phyloP scores from a whole-genome alignment of 2,888 invertebrate genomes.

The Malthinus flaveolus region DNA sequence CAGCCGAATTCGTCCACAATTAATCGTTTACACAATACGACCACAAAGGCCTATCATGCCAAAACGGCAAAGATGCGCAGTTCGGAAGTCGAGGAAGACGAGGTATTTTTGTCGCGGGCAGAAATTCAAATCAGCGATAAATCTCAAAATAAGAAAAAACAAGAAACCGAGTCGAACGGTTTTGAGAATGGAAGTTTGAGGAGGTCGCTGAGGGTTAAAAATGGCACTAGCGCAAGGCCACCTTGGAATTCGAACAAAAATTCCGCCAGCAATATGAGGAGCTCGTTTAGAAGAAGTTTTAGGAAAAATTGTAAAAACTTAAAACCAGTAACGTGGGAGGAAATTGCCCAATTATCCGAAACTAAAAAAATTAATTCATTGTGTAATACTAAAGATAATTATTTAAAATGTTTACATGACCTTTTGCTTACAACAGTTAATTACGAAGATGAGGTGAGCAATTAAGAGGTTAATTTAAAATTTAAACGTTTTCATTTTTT shows the following conservation, averaged over 20 bases:
- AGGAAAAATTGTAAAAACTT: constrained; percentile 9
- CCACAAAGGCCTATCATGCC: constrained; percentile 63
- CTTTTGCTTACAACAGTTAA: constrained; percentile 1
- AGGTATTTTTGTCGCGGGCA: constrained; percentile 8
- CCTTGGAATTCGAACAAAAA: constrained; percentile 17
- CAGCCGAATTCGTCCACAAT: constrained; percentile 50
- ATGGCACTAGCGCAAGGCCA: background rate
- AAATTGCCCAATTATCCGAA: constrained; percentile 11
- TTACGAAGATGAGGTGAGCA: constrained; percentile 2
- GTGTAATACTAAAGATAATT: constrained; percentile 3
- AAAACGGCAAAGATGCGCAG: constrained; percentile 65
- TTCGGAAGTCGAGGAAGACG: constrained; percentile 48
- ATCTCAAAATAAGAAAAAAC: background rate
- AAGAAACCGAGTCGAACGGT: background rate
- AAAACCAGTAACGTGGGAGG: constrained; percentile 16
- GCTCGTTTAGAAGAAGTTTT: constrained; percentile 9
- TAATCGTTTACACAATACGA: constrained; percentile 60
- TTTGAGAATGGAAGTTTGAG: background rate
- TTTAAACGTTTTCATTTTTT: background rate
- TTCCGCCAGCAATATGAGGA: background rate
- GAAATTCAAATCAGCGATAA: too few species aligned
- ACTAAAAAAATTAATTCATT: constrained; percentile 5
- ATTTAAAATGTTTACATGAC: constrained; percentile 3
- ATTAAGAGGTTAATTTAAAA: background rate
- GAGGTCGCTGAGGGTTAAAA: background rate